These are phyloP conservation scores for Leiothrix lutea DNA, from an alignment of 2,113 vertebrate species.

Conservation along the genomic window DNA sequence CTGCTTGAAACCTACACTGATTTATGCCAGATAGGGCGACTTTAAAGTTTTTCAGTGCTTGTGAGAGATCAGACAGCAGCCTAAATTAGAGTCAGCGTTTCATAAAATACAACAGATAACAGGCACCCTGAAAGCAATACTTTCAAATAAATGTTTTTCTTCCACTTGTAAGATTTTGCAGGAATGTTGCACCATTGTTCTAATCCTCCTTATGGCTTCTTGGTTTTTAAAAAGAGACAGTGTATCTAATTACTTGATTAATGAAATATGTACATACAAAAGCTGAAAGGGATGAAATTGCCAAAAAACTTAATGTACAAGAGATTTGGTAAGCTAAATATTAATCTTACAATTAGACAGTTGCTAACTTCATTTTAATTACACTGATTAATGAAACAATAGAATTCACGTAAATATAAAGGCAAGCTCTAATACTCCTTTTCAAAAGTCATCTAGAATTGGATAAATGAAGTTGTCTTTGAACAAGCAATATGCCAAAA, in stretches of 20 bases:
- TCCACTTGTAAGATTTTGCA: background rate
- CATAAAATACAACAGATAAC: background rate
- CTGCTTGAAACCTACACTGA: background rate
- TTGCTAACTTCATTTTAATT: background rate
- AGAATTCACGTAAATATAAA: background rate
- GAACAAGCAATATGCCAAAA: slow-evolving; percentile 85
- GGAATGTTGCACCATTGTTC: background rate
- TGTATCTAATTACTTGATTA: background rate
- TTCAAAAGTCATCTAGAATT: slow-evolving; percentile 86
- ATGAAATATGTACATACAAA: background rate
- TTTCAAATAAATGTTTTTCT: background rate
- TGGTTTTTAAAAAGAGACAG: background rate
- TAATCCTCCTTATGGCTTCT: background rate
- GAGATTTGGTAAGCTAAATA: background rate
- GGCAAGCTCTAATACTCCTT: background rate
- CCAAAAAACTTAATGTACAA: background rate
- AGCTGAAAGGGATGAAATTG: background rate
- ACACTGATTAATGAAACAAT: background rate
- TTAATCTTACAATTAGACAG: background rate
- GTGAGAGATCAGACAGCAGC: background rate
- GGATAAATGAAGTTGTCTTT: slow-evolving; percentile 88
- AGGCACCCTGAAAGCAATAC: background rate
- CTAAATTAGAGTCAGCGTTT: background rate
- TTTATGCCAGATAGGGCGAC: background rate
- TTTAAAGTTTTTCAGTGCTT: background rate